Conservation (phyloP, 2,113 vertebrate species). For the Rhagologus leucostigma region DNA sequence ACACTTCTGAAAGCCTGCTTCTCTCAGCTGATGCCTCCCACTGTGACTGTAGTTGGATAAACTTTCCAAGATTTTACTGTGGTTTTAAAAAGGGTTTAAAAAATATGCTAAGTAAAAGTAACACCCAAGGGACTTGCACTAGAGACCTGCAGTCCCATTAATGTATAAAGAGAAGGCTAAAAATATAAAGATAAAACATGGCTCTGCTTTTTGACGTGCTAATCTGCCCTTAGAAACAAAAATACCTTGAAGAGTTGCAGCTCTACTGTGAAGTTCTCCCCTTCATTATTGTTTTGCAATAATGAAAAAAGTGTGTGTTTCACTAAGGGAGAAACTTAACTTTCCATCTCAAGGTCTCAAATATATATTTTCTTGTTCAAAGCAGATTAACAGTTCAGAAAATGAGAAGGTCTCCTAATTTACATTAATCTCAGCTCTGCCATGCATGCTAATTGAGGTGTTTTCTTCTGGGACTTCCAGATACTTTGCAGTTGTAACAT, state of each 20-base stretch:
- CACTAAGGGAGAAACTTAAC: neutral
- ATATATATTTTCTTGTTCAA: neutral
- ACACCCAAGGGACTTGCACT: neutral
- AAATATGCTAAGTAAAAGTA: neutral
- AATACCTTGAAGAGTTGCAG: neutral
- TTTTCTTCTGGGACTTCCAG: neutral
- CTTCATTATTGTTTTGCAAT: neutral
- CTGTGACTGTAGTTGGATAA: neutral
- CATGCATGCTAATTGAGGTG: neutral
- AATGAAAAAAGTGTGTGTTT: neutral
- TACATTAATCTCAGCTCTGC: neutral
- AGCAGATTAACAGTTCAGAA: neutral
- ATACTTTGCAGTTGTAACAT: neutral
- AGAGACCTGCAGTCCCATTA: neutral
- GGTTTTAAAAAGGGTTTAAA: neutral
- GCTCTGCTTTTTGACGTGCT: neutral
- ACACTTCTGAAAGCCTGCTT: neutral
- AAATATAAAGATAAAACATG: neutral
- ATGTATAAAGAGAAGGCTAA: neutral
- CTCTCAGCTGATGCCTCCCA: neutral
- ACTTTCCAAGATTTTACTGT: neutral
- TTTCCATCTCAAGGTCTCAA: neutral
- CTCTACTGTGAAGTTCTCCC: neutral
- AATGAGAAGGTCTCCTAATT: neutral
- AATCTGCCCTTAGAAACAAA: slow-evolving; percentile 16